These are phyloP conservation scores for Idris sp. DNA, from an alignment of 1,140 invertebrate species.

Conservation along the genomic window DNA sequence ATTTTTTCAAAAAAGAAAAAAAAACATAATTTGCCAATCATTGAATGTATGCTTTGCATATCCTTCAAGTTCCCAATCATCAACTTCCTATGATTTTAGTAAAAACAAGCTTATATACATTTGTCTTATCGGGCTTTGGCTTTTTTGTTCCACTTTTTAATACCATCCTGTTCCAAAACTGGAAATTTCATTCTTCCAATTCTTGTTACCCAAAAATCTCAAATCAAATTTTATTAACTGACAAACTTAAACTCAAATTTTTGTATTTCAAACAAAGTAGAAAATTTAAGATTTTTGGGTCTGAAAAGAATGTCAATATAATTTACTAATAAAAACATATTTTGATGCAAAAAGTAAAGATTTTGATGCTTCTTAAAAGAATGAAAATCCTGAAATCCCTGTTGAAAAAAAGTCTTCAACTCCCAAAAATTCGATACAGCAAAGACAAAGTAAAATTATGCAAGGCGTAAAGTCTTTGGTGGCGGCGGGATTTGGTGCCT, in stretches of 20 bases:
- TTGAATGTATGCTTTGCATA: slow-evolving; percentile 74
- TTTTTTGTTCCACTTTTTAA: slow-evolving; percentile 36
- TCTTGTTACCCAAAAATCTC: not conserved
- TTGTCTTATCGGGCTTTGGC: slow-evolving; percentile 65
- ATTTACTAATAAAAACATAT: no score
- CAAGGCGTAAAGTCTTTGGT: slow-evolving; percentile 72
- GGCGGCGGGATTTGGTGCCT: slow-evolving; percentile 72
- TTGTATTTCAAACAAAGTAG: no score
- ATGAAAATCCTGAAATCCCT: slow-evolving; percentile 12
- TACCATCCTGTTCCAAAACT: slow-evolving; percentile 5
- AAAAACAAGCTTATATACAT: no score
- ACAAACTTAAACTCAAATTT: no score
- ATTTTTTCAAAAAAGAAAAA: no score
- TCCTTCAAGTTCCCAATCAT: slow-evolving; percentile 60
- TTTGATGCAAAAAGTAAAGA: no score
- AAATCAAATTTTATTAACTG: no score
- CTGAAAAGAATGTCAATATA: no score
- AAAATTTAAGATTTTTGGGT: no score
- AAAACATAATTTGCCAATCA: slow-evolving; percentile 72
- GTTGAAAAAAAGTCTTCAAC: slow-evolving; percentile 18
- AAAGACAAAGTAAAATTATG: slow-evolving; percentile 61
- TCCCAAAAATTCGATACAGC: no score
- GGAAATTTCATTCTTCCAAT: slow-evolving; percentile 16
- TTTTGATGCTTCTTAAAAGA: no score
- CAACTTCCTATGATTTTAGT: no score